Conservation (phyloP, 2,797 vertebrate genomes). For the Coregonus sp. region DNA sequence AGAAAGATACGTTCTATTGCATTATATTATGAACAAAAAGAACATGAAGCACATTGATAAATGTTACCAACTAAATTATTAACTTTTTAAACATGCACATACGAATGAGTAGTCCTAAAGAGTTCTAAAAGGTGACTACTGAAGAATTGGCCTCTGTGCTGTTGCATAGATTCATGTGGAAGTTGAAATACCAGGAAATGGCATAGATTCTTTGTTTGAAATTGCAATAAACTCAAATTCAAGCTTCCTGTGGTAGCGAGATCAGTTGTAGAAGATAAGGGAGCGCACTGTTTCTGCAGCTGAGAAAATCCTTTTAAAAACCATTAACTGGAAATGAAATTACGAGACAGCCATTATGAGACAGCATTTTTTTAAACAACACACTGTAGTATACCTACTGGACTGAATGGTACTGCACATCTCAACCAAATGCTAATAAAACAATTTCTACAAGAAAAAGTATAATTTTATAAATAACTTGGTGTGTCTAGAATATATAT, state of each 20-base stretch:
- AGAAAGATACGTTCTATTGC: conserved; percentile 58
- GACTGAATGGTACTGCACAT: background rate
- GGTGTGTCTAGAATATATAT: background rate
- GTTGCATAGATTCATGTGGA: conserved; percentile 52
- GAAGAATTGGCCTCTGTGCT: conserved; percentile 46
- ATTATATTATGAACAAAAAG: conserved; percentile 61
- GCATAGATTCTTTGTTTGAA: conserved; percentile 71
- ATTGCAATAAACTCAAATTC: conserved; percentile 63
- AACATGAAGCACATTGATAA: conserved; percentile 49
- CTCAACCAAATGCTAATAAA: too few relatives aligned
- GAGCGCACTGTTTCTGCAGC: background rate
- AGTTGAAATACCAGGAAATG: conserved; percentile 72
- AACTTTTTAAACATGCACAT: conserved; percentile 50
- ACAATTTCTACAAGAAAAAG: too few relatives aligned
- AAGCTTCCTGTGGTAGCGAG: conserved; percentile 12
- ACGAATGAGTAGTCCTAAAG: conserved; percentile 45
- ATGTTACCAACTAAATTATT: conserved; percentile 55
- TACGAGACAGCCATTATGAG: background rate
- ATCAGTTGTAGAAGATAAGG: conserved; percentile 8
- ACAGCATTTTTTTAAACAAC: background rate
- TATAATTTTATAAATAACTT: background rate
- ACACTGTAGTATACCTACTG: background rate
- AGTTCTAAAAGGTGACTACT: conserved; percentile 41
- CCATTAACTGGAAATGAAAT: background rate
- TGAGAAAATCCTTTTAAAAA: background rate